phyloP scores from a whole-genome alignment of 2,113 vertebrate genomes.

The Puma concolor region DNA sequence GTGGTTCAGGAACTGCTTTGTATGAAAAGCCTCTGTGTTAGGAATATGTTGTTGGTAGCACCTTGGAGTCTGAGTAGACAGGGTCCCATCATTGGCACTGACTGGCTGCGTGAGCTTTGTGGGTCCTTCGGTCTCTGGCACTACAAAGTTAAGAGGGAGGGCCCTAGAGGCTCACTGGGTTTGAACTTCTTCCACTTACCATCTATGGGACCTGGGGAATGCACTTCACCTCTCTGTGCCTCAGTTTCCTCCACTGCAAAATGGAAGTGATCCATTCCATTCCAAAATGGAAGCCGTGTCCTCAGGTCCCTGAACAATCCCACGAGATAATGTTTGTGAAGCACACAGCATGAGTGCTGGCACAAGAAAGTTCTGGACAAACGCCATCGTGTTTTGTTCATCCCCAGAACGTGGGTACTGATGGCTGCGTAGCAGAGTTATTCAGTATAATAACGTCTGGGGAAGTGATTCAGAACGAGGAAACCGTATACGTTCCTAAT shows the following conservation, averaged over 20 bases:
- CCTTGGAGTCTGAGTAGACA: not conserved
- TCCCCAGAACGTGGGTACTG: not conserved
- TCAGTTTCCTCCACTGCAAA: not conserved
- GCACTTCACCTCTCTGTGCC: not conserved
- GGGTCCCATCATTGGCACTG: not conserved
- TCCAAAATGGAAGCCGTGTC: not conserved
- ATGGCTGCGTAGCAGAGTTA: not conserved
- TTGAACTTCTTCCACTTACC: too few relatives aligned
- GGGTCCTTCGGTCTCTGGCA: not conserved
- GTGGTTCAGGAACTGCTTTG: not conserved
- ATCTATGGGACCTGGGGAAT: not conserved
- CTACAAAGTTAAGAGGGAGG: not conserved
- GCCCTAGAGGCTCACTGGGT: accelerated
- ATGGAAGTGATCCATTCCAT: not conserved
- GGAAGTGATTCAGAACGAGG: not conserved
- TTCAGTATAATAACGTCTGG: not conserved
- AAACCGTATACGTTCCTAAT: not conserved
- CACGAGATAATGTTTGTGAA: accelerated
- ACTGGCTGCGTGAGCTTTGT: not conserved
- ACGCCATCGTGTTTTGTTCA: too few relatives aligned
- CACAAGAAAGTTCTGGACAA: not conserved
- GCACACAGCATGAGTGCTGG: accelerated
- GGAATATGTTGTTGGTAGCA: not conserved
- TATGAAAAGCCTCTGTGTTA: not conserved
- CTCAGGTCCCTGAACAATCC: not conserved